phyloP scores from a whole-genome alignment of 2,888 invertebrate genomes.

The Andricus curvator region DNA sequence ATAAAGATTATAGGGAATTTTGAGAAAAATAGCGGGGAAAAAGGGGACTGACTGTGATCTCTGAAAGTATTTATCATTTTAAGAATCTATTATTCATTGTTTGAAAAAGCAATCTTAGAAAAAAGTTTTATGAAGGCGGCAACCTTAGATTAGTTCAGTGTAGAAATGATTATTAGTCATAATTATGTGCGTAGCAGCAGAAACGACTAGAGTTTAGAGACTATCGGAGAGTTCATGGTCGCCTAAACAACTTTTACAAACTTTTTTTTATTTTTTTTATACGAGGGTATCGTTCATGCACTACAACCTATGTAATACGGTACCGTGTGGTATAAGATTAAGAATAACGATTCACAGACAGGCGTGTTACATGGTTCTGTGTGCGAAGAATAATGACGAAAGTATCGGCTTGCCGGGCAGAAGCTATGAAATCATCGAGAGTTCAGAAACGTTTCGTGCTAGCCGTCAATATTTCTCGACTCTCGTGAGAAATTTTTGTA shows the following conservation, averaged over 20 bases:
- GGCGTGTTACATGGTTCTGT: neutral
- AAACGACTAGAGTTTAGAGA: constrained; percentile 50
- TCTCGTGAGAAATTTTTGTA: constrained; percentile 22
- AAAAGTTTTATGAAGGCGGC: constrained; percentile 5
- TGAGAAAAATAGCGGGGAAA: too few relatives aligned
- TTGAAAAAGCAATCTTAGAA: neutral
- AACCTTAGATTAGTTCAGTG: neutral
- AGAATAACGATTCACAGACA: constrained; percentile 5
- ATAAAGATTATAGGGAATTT: too few relatives aligned
- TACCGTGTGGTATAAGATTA: neutral
- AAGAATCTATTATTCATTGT: too few relatives aligned
- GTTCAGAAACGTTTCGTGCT: constrained; percentile 20
- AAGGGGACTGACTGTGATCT: too few relatives aligned
- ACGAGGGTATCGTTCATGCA: constrained; percentile 22
- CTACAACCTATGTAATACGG: constrained; percentile 1
- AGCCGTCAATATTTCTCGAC: constrained; percentile 19
- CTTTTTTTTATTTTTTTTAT: constrained; percentile 44
- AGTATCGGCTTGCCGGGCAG: constrained; percentile 43
- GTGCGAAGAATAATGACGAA: constrained; percentile 46
- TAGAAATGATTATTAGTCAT: neutral
- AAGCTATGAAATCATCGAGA: constrained; percentile 41
- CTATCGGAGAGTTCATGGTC: constrained; percentile 53
- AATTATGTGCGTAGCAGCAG: constrained; percentile 44
- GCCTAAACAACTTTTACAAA: constrained; percentile 47
- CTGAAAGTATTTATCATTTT: too few relatives aligned